A percentile compares a stretch with the other conserved stretches of the same genome.
These are phyloP conservation scores for Meganola albula DNA, from an alignment of 2,888 invertebrate genomes.

Conservation along the genomic window DNA sequence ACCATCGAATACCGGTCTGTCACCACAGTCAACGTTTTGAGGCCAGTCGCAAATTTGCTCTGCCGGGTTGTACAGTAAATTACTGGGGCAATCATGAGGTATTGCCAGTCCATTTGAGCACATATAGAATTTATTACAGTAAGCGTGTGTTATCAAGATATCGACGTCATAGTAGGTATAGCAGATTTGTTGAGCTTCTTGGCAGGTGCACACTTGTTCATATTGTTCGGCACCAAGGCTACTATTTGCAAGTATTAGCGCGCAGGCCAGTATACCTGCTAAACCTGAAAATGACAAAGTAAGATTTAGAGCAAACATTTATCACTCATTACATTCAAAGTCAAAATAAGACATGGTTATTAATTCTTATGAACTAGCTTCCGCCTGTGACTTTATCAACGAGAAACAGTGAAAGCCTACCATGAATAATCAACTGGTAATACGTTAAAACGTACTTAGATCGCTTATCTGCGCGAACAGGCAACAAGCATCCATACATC, in stretches of 20 bases:
- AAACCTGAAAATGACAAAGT: conserved; percentile 48
- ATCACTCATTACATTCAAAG: no score
- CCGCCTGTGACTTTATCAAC: no score
- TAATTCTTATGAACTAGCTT: no score
- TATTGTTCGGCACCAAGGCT: conserved; percentile 27
- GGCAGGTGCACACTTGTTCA: conserved; percentile 28
- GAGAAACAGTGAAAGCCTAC: no score
- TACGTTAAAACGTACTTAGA: no score
- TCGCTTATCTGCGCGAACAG: no score
- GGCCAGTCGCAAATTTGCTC: conserved; percentile 36
- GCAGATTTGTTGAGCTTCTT: conserved; percentile 20
- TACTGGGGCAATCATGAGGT: conserved; percentile 20
- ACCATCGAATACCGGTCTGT: conserved; percentile 22
- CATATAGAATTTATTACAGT: conserved; percentile 36
- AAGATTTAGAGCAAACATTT: no score
- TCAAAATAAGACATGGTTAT: no score
- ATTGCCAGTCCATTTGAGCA: conserved; percentile 32
- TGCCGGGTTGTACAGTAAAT: conserved; percentile 29
- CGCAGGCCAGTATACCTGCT: conserved; percentile 44
- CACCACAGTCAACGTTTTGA: conserved; percentile 31
- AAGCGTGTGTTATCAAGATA: conserved; percentile 30
- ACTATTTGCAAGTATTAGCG: conserved; percentile 35
- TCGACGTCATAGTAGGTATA: conserved; percentile 12
- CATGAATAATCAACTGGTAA: no score
- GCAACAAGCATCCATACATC: no score